Evolutionary conservation across 2,113 vertebrate species (phyloP), one percentile per base, ranked within the genome.

Genomic region (Aegotheles bennettii): DNA sequence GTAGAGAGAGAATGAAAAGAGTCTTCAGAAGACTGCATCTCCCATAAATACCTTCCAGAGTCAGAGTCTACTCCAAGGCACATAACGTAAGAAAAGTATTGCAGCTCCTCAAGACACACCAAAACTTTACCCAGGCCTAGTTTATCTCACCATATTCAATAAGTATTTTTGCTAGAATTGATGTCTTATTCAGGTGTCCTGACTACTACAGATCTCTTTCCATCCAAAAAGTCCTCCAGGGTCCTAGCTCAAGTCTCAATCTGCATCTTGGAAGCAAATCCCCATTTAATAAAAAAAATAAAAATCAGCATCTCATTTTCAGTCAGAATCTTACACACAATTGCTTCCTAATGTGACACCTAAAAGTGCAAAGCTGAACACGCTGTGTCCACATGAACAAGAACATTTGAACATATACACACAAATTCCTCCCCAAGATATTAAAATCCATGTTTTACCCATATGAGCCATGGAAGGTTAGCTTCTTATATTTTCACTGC

Each of bases 401-500:
- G 29, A 40, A 56, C 5, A 21, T 16, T 7, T 38, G 10, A 74
- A 63, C 6, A 61, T 3, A 64, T 10, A 29, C 7, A 45, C 42
- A 48, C 8, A 65, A 77, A 63, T 10, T n/a, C 18, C 15, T 35
- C 20, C 3, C 42, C 16, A 67, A 68, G 84, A 64, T 10, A 50
- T 7, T 17, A 75, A 70, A 70, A 77, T 1, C 1, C 6, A 10
- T 1, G 0, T 36, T 82, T 10, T 59, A 56, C 2, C 5, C 5
- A 6, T 69, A n/a, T 7, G 2, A 92, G 10, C 7, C 1, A 3
- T 9, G 47, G n/a, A 83, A 63, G 8, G 3, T 33, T 51, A 77
- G 10, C 47, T 70, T 79, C 45, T 61, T 60, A 23, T 2, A 47
- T 76, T 93, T 92, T 64, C 36, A 19, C 29, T 20, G 28, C 13